Percentiles rank a stretch among this genome's conserved stretches.
Conservation (phyloP, 2,113 vertebrate species). For the Prionailurus viverrinus region DNA sequence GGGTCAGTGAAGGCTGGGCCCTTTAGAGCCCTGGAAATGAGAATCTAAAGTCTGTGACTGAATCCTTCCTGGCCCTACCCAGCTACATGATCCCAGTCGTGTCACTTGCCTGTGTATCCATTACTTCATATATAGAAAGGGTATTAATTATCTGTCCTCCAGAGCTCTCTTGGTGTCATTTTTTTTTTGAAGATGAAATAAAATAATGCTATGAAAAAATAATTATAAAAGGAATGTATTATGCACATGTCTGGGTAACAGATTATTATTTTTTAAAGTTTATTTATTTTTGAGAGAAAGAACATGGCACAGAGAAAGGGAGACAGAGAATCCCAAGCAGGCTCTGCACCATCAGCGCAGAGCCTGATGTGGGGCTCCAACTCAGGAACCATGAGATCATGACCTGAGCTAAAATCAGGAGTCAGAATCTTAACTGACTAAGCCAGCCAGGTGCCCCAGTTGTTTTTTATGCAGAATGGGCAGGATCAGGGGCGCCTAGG, state of each 20-base stretch:
- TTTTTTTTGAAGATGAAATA: constrained; percentile 18
- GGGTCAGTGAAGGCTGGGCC: neutral
- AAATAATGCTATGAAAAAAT: neutral
- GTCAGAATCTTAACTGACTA: too few species aligned
- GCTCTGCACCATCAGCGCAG: too few species aligned
- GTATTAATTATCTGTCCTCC: neutral
- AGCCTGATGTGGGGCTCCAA: too few species aligned
- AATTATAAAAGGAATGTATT: neutral
- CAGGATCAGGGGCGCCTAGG: neutral
- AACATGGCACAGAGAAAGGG: too few species aligned
- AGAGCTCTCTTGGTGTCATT: neutral
- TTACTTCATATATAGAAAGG: neutral
- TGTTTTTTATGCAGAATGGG: neutral
- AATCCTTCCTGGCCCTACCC: neutral
- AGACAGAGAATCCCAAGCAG: too few species aligned
- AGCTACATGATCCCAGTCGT: neutral
- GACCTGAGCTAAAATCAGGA: too few species aligned
- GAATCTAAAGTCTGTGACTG: neutral
- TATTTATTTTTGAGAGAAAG: too few species aligned
- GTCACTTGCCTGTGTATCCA: too few species aligned
- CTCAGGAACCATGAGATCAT: too few species aligned
- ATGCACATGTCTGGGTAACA: neutral
- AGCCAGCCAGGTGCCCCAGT: neutral
- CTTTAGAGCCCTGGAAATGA: neutral
- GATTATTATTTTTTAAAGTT: neutral